A percentile compares a stretch with the other conserved stretches of the same genome.
Conservation (phyloP, 2,113 vertebrate species). For the Albula goreensis region DNA sequence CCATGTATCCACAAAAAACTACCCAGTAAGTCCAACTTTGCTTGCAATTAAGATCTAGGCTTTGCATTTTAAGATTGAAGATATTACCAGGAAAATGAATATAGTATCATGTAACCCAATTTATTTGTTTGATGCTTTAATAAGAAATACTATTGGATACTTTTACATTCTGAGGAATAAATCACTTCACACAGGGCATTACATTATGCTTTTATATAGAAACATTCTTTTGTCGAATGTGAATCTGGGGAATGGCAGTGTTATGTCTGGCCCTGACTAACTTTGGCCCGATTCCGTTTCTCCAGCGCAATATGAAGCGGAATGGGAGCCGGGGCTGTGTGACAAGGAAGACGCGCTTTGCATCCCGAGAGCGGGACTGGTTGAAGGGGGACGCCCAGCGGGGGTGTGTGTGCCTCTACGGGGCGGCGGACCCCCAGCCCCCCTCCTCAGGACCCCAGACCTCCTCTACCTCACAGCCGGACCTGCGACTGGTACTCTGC, state of each 20-base stretch:
- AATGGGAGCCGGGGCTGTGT: conserved; percentile 82
- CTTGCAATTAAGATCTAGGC: not conserved
- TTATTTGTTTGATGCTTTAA: not conserved
- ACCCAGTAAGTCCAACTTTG: not conserved
- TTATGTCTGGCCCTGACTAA: not conserved
- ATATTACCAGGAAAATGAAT: too few species aligned
- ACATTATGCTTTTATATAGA: too few species aligned
- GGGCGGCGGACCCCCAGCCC: conserved; percentile 65
- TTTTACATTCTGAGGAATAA: too few species aligned
- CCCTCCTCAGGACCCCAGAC: conserved; percentile 61
- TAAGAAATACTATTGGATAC: not conserved
- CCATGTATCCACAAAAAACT: not conserved
- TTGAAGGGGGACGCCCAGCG: conserved; percentile 81
- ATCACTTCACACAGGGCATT: too few species aligned
- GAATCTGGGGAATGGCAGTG: not conserved
- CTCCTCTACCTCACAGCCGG: conserved; percentile 69
- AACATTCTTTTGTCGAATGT: too few species aligned
- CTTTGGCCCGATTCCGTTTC: conserved; percentile 29
- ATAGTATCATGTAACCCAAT: not conserved
- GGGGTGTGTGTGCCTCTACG: conserved; percentile 86
- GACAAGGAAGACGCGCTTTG: conserved; percentile 80
- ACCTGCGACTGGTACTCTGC: conserved; percentile 86
- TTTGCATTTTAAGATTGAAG: too few species aligned
- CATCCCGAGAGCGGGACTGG: conserved; percentile 90
- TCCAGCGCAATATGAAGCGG: conserved; percentile 88